Evolutionary conservation across 2,113 vertebrate genomes (phyloP).

Genomic region (Calypte anna): DNA sequence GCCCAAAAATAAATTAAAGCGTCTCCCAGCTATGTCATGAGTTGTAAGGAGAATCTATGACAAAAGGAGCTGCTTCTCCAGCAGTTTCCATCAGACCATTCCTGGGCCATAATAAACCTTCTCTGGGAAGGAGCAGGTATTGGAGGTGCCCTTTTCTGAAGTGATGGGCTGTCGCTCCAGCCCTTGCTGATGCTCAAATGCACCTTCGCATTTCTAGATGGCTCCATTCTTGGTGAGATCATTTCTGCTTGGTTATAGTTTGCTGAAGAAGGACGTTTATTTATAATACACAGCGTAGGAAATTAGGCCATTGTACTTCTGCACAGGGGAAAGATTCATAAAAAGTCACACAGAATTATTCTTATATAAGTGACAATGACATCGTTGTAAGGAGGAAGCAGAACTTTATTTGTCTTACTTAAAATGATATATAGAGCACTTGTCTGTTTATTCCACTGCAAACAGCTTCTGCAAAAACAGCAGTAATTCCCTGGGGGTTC

Average conservation of each 20-base stretch:
- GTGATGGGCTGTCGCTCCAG: neutral
- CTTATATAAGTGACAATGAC: slow-evolving; percentile 88
- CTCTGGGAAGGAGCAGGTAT: neutral
- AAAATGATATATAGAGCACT: slow-evolving; percentile 88
- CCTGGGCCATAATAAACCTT: neutral
- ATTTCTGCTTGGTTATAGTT: slow-evolving; percentile 57
- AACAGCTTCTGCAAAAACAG: slow-evolving; percentile 86
- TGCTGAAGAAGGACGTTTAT: slow-evolving; percentile 79
- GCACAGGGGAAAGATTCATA: slow-evolving; percentile 87
- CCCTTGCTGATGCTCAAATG: neutral
- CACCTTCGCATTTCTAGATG: neutral
- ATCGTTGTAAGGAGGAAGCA: slow-evolving; percentile 86
- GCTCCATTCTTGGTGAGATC: neutral
- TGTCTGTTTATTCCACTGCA: slow-evolving; percentile 87
- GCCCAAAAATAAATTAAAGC: neutral
- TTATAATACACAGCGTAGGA: slow-evolving; percentile 79
- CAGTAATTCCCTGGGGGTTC: slow-evolving; percentile 74
- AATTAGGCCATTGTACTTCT: slow-evolving; percentile 86
- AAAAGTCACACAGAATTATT: slow-evolving; percentile 87
- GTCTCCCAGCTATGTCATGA: neutral
- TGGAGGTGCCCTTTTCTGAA: neutral
- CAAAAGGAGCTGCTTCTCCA: neutral
- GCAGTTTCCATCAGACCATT: neutral
- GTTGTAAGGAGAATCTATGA: neutral
- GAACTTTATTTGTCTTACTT: slow-evolving; percentile 90